Percentiles rank a stretch among this genome's conserved stretches.
Evolutionary conservation across 1,140 invertebrate genomes (phyloP).

Genomic region (Macrostomum lignano): DNA sequence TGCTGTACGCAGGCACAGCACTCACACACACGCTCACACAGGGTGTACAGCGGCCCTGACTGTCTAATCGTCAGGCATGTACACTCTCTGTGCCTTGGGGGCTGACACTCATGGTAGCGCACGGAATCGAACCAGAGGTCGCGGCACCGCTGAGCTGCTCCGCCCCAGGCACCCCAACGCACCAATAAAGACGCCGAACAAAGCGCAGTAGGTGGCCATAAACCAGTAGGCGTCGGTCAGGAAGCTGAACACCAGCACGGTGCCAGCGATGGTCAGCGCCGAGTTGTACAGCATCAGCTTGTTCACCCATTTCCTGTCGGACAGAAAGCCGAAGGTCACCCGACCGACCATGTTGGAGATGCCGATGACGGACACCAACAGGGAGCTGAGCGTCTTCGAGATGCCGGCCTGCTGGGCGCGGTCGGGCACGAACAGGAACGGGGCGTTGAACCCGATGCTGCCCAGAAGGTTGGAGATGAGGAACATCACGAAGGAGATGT

Average conservation of each 20-base stretch:
- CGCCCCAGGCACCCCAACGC: too few relatives aligned
- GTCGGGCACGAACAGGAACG: constrained; percentile 44
- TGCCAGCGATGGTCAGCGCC: constrained; percentile 50
- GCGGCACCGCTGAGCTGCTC: too few relatives aligned
- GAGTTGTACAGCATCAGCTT: constrained; percentile 51
- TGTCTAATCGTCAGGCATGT: too few relatives aligned
- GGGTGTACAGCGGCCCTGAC: too few relatives aligned
- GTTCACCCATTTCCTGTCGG: constrained; percentile 33
- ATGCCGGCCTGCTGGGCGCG: constrained; percentile 27
- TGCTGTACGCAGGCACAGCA: too few relatives aligned
- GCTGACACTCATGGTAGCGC: too few relatives aligned
- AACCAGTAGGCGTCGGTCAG: constrained; percentile 39
- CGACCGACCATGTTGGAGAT: constrained; percentile 33
- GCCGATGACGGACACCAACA: constrained; percentile 63
- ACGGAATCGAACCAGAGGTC: too few relatives aligned
- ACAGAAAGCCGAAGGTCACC: constrained; percentile 17
- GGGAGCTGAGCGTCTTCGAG: constrained; percentile 42
- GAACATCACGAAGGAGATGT: constrained; percentile 63
- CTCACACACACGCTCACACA: too few relatives aligned
- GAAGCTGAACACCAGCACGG: constrained; percentile 41
- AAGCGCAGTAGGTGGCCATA: constrained; percentile 43
- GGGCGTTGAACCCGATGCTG: constrained; percentile 77
- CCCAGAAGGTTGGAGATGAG: constrained; percentile 72
- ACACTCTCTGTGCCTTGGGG: too few relatives aligned
- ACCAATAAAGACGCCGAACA: constrained; percentile 53